phyloP scores from a whole-genome alignment of 2,113 vertebrate genomes.

The Cyrtonyx montezumae region DNA sequence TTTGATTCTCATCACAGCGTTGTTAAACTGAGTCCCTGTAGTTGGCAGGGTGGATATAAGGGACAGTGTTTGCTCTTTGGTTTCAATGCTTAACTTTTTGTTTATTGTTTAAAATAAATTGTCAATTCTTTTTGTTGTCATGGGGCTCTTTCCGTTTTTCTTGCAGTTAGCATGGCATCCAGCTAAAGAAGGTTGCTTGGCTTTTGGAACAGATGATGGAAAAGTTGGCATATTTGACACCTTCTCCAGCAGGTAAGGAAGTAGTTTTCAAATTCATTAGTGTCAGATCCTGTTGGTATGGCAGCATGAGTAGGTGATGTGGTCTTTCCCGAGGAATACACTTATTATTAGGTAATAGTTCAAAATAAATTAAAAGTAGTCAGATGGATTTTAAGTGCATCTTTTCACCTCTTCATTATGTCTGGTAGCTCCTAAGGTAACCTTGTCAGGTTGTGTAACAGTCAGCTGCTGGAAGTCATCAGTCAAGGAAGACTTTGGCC shows the following conservation, averaged over 20 bases:
- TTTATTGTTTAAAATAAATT: neutral
- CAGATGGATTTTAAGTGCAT: neutral
- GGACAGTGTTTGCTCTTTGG: neutral
- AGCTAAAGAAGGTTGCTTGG: conserved; percentile 87
- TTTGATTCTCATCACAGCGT: neutral
- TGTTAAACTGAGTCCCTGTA: neutral
- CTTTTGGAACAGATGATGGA: conserved; percentile 97
- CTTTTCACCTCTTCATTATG: neutral
- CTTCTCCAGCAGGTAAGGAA: conserved; percentile 88
- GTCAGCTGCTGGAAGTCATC: no score
- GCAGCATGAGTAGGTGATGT: neutral
- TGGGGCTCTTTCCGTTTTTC: neutral
- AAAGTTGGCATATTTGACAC: conserved; percentile 96
- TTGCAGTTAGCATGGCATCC: conserved; percentile 93
- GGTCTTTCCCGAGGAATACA: neutral
- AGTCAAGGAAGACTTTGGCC: neutral
- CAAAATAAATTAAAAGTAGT: neutral
- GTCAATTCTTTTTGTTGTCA: neutral
- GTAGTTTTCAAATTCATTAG: neutral
- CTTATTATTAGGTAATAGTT: neutral
- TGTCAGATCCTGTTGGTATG: neutral
- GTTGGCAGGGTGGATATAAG: neutral
- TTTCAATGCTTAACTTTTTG: neutral
- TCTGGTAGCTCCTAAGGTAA: neutral
- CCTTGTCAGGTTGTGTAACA: neutral